These are phyloP conservation scores for Vanessa atalanta DNA, from an alignment of 1,140 invertebrate species.

Conservation along the genomic window DNA sequence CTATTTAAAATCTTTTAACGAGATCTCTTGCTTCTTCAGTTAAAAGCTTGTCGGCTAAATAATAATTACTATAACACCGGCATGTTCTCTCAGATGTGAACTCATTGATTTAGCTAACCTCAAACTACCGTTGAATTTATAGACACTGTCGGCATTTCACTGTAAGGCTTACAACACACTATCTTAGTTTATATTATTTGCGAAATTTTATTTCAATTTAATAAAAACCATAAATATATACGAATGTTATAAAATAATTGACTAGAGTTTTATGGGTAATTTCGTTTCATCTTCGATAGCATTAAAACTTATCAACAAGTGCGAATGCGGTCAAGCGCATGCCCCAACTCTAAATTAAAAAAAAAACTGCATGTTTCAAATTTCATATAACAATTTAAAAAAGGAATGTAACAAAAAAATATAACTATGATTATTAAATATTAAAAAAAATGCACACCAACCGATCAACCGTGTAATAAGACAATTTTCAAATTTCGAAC, in stretches of 20 bases:
- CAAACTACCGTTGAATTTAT: constrained; percentile 11
- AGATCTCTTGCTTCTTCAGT: neutral
- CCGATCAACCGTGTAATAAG: neutral
- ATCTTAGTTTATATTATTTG: neutral
- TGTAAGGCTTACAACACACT: neutral
- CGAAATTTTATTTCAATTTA: too few species aligned
- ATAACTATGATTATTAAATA: too few species aligned
- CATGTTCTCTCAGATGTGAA: neutral
- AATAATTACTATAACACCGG: neutral
- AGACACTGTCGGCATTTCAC: neutral
- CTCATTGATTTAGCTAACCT: constrained; percentile 13
- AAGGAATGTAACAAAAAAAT: too few species aligned
- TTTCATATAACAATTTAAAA: too few species aligned
- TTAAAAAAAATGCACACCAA: too few species aligned
- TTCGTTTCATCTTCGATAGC: too few species aligned
- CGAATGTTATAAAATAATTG: too few species aligned
- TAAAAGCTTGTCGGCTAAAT: constrained; percentile 4
- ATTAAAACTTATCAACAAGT: too few species aligned
- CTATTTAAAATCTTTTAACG: neutral
- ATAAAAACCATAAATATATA: neutral
- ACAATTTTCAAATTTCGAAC: neutral
- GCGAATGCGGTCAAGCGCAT: too few species aligned
- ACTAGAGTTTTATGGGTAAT: too few species aligned
- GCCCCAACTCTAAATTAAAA: too few species aligned
- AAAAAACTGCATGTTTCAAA: too few species aligned